phyloP scores from a whole-genome alignment of 2,113 vertebrate species.

The Neogale vison region DNA sequence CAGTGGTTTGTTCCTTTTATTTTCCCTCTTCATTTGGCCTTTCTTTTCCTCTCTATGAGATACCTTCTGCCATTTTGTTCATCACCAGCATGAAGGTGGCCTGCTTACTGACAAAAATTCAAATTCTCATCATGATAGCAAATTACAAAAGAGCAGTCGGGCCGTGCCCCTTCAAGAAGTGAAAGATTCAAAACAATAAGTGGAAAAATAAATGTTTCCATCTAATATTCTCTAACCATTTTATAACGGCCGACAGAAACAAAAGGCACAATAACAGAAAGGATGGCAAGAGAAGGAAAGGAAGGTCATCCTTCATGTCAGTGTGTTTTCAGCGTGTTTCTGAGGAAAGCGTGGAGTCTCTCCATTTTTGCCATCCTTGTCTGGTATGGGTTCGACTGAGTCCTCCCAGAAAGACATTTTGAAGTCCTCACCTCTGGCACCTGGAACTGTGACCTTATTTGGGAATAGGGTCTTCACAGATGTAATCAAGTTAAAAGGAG shows the following conservation, averaged over 20 bases:
- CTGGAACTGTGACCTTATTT: neutral
- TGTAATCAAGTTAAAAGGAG: neutral
- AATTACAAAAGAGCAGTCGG: neutral
- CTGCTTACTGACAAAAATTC: neutral
- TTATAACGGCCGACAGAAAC: neutral
- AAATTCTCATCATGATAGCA: neutral
- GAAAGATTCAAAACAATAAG: neutral
- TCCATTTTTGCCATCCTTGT: neutral
- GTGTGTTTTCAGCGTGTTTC: neutral
- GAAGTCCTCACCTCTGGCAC: neutral
- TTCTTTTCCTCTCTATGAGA: neutral
- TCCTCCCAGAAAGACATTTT: neutral
- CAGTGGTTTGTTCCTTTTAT: slow-evolving; percentile 52
- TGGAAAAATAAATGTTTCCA: neutral
- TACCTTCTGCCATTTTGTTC: neutral
- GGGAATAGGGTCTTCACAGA: neutral
- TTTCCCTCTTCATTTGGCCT: neutral
- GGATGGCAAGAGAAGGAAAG: neutral
- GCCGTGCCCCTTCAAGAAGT: neutral
- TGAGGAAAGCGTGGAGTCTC: neutral
- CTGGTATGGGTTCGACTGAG: too few species aligned
- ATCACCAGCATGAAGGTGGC: neutral
- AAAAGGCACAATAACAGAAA: neutral
- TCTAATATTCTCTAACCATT: neutral
- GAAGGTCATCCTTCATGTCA: neutral